Evolutionary conservation across 2,113 vertebrate genomes (phyloP).

Genomic region (Leucopternis melanops): DNA sequence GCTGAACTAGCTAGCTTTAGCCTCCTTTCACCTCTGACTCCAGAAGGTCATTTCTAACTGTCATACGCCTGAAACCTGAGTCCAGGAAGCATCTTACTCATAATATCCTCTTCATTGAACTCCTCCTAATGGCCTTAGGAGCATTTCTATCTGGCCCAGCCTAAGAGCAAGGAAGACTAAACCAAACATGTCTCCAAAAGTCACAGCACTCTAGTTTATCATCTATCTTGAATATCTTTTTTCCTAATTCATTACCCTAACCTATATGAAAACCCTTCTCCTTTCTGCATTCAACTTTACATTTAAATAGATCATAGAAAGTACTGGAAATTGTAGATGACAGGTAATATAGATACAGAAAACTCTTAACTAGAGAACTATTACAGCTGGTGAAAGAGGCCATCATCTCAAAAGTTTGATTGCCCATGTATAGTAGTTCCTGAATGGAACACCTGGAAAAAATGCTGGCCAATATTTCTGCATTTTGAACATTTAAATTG

Average conservation of each 20-base stretch:
- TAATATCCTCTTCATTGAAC: background rate
- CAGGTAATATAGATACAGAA: background rate
- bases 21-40: background rate
- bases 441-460: background rate
- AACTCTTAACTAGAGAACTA: background rate
- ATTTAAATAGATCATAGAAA: background rate
- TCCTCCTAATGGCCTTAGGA: background rate
- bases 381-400: background rate
- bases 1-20: background rate
- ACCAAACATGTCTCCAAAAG: background rate
- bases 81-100: background rate
- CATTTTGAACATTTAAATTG: background rate
- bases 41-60: background rate
- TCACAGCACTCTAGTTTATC: background rate
- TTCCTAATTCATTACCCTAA: background rate
- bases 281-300: background rate
- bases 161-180: background rate
- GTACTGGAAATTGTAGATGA: background rate
- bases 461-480: background rate
- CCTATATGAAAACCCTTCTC: background rate
- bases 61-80: background rate
- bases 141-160: background rate
- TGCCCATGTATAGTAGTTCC: background rate
- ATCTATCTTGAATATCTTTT: background rate
- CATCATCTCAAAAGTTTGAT: background rate